Evolutionary conservation across 2,888 invertebrate species (phyloP), one percentile per base, ranked within the genome.

Genomic region (Atrina japonica): DNA sequence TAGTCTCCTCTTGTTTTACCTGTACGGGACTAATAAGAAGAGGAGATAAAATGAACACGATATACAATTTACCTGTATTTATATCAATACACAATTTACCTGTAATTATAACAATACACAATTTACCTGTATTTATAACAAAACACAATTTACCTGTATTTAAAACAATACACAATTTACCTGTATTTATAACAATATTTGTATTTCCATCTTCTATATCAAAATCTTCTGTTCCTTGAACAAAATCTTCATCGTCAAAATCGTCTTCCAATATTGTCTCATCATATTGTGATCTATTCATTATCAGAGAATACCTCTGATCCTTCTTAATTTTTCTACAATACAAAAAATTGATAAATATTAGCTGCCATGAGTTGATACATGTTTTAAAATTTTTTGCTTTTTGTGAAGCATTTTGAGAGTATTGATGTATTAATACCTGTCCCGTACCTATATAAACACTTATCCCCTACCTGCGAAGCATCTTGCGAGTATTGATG

Each of bases 211-310:
- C 50, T 35, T 21, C n/a, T 16, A 41, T 52, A 49, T 61, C 59
- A 18, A 58, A 66, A 40, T 60, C 60, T 30, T 70, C 66, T 55
- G 50, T 53, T 3, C 60, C 70, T 66, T 61, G 60, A 45, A 66
- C 47, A 43, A 66, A 49, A 59, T 70, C 70, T 27, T 66, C 70
- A 53, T 70, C 70, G 11, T 65, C 59, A 66, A 61, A 60, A 61
- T 70, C 66, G 18, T 66, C 70, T n/a, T 66, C 70, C 30, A 66
- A 45, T 18, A 58, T 52, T 41, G 66, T 66, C 18, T 47, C 47
- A 41, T 55, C 55, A 30, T 66, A 40, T 14, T 41, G 66, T 43
- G 50, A 41, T 47, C 66, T 30, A 61, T 66, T 70, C 55, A 61
- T 66, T 43, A 70, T 70, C 55, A 66, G 27, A 9, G 70, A 70